phyloP scores from a whole-genome alignment of 1,140 invertebrate genomes.

The Conopomorpha cramerella region DNA sequence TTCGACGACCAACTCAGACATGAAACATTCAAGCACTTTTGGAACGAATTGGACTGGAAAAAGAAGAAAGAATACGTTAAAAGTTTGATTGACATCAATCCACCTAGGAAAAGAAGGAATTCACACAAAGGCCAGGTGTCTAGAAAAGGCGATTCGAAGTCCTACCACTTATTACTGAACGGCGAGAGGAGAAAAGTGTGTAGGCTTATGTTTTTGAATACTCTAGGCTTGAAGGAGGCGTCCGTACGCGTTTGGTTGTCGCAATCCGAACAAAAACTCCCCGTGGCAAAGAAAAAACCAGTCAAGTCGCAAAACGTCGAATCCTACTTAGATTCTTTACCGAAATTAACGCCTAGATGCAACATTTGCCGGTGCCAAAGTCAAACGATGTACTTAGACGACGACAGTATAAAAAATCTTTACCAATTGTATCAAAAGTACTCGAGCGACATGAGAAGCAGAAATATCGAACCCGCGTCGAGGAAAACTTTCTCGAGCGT shows the following conservation, averaged over 20 bases:
- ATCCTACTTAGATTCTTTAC: conserved; percentile 19
- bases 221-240: conserved; percentile 28
- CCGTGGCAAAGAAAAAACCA: conserved; percentile 10
- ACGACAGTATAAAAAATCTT: conserved; percentile 18
- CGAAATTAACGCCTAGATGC: conserved; percentile 17
- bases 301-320: conserved; percentile 17
- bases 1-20: conserved; percentile 13
- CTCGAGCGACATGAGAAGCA: conserved; percentile 13
- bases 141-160: conserved; percentile 20
- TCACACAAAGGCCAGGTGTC: conserved; percentile 11
- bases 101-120: conserved; percentile 14
- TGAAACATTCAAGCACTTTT: conserved; percentile 22
- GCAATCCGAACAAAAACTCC: too few relatives aligned
- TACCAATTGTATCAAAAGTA: conserved; percentile 23
- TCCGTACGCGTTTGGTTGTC: conserved; percentile 22
- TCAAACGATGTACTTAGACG: conserved; percentile 11
- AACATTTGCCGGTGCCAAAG: conserved; percentile 12
- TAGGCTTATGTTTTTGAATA: conserved; percentile 25
- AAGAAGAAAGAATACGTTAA: conserved; percentile 19
- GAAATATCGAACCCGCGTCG: conserved; percentile 14
- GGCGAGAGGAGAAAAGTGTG: conserved; percentile 18
- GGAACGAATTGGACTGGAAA: conserved; percentile 29
- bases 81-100: conserved; percentile 17
- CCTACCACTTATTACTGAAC: conserved; percentile 14
- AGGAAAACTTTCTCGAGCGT: conserved; percentile 27